Percentiles rank a stretch among this genome's conserved stretches.
phyloP scores from a whole-genome alignment of 2,888 invertebrate species.

The Tenthredo scrophulariae region DNA sequence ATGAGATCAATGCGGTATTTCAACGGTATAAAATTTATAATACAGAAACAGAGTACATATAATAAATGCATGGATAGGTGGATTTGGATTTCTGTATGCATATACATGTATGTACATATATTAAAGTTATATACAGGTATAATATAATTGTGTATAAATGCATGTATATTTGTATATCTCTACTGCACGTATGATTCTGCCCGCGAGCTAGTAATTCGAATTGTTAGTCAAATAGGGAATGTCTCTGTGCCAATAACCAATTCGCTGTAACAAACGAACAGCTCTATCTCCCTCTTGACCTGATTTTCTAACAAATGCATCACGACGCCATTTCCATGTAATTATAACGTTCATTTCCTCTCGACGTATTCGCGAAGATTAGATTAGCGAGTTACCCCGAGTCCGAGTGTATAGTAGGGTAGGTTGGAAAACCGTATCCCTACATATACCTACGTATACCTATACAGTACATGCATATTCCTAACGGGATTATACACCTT shows the following conservation, averaged over 20 bases:
- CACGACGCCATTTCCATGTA: constrained; percentile 51
- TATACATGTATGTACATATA: not conserved
- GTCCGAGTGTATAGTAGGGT: not conserved
- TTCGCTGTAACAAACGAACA: constrained; percentile 46
- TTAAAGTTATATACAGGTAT: no score
- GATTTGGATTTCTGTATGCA: not conserved
- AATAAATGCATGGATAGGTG: not conserved
- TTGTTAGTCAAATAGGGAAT: constrained; percentile 37
- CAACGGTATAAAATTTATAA: not conserved
- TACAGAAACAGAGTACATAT: not conserved
- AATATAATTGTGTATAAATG: not conserved
- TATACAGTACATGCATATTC: not conserved
- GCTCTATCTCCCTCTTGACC: constrained; percentile 26
- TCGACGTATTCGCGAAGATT: constrained; percentile 46
- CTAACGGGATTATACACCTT: not conserved
- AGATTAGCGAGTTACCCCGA: constrained; percentile 36
- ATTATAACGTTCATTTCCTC: constrained; percentile 52
- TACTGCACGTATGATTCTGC: not conserved
- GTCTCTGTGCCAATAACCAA: constrained; percentile 41
- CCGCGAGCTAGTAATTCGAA: constrained; percentile 11
- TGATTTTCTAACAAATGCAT: constrained; percentile 51
- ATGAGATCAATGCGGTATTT: not conserved
- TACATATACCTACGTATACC: not conserved
- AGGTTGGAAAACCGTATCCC: not conserved
- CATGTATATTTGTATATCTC: not conserved